Conservation (phyloP, 2,797 vertebrate genomes). For the Esox masquinongy region DNA sequence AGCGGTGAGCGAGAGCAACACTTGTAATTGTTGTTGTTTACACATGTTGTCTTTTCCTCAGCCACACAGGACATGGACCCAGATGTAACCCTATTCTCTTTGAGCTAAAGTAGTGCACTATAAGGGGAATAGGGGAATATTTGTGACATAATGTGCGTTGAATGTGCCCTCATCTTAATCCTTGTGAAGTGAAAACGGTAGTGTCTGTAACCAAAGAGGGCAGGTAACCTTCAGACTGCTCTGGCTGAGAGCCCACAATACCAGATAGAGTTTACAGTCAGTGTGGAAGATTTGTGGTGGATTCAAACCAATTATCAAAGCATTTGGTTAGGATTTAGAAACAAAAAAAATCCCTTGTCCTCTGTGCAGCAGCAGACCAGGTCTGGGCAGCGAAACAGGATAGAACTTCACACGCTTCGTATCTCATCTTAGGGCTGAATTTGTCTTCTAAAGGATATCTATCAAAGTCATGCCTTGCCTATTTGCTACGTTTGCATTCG, state of each 20-base stretch:
- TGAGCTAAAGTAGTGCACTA: background rate
- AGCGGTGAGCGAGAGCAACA: constrained; percentile 43
- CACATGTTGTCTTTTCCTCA: constrained; percentile 23
- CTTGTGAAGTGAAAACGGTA: constrained; percentile 36
- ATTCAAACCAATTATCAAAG: constrained; percentile 33
- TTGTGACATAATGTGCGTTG: constrained; percentile 33
- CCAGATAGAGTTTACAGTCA: constrained; percentile 2
- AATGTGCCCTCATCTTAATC: constrained; percentile 57
- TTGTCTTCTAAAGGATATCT: background rate
- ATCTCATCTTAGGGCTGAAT: constrained; percentile 8
- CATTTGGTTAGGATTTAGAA: constrained; percentile 29
- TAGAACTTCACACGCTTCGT: background rate
- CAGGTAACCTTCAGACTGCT: background rate
- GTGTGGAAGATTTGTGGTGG: constrained; percentile 3
- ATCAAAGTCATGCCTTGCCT: constrained; percentile 4
- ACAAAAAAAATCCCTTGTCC: background rate
- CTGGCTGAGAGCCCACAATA: constrained; percentile 18
- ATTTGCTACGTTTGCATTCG: background rate
- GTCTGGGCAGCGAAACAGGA: constrained; percentile 16
- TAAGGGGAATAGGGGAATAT: constrained; percentile 30
- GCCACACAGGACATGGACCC: background rate
- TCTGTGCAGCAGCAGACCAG: constrained; percentile 14
- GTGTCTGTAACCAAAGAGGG: constrained; percentile 27
- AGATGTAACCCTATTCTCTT: background rate
- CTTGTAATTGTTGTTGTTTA: constrained; percentile 38